Percentiles rank a stretch among this genome's conserved stretches.
phyloP scores from a whole-genome alignment of 1,140 invertebrate genomes.

The Anastatus disparis region DNA sequence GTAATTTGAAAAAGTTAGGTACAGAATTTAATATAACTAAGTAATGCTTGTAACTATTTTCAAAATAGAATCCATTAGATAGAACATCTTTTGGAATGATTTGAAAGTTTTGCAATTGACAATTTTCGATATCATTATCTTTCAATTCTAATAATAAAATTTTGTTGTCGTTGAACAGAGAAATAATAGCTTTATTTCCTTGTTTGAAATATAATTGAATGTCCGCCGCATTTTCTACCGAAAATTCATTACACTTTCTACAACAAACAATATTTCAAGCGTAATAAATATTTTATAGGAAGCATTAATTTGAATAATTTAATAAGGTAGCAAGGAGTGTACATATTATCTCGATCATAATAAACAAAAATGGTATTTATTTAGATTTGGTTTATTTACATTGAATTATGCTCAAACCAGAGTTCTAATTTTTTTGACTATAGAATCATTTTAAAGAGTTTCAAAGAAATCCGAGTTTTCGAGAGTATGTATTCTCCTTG shows the following conservation, averaged over 20 bases:
- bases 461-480: too few relatives aligned
- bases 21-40: constrained; percentile 48
- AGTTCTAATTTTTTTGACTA: too few relatives aligned
- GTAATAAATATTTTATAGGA: background rate
- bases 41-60: constrained; percentile 53
- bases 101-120: constrained; percentile 32
- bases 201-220: constrained; percentile 45
- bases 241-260: constrained; percentile 44
- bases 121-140: constrained; percentile 25
- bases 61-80: constrained; percentile 51
- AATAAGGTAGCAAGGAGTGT: constrained; percentile 28
- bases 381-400: too few relatives aligned
- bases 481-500: too few relatives aligned
- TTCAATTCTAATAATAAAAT: constrained; percentile 49
- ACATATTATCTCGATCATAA: constrained; percentile 5
- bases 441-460: too few relatives aligned
- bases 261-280: background rate
- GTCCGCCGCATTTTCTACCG: constrained; percentile 35
- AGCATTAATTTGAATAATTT: constrained; percentile 27
- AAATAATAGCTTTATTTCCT: constrained; percentile 27
- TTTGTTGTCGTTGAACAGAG: constrained; percentile 41
- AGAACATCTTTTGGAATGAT: constrained; percentile 45
- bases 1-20: constrained; percentile 45
- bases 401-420: too few relatives aligned
- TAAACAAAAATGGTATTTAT: background rate